Percentiles rank a stretch among this genome's conserved stretches.
phyloP scores from a whole-genome alignment of 1,140 invertebrate genomes.

The Hylaeus anthracinus region DNA sequence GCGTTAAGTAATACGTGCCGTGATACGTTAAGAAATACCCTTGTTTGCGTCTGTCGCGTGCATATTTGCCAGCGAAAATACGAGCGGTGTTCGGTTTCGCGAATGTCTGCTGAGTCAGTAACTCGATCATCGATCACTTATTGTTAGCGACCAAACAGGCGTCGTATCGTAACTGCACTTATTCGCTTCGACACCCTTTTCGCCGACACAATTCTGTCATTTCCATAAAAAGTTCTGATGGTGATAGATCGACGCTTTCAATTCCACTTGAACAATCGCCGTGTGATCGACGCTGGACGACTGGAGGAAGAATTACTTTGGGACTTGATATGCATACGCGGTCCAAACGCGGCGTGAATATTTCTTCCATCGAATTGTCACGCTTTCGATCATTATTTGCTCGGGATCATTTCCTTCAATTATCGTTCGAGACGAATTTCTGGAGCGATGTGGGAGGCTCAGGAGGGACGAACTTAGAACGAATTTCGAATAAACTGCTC shows the following conservation, averaged over 20 bases:
- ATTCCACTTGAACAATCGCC: constrained; percentile 30
- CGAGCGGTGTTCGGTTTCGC: constrained; percentile 57
- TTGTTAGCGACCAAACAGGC: constrained; percentile 54
- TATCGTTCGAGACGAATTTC: too few species aligned
- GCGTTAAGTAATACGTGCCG: constrained; percentile 30
- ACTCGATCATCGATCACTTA: constrained; percentile 61
- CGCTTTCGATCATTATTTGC: too few species aligned
- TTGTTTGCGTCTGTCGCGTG: constrained; percentile 32
- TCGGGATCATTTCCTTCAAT: too few species aligned
- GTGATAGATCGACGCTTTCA: constrained; percentile 41
- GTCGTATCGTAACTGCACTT: constrained; percentile 57
- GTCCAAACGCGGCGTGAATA: too few species aligned
- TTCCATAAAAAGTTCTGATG: constrained; percentile 50
- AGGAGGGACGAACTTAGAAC: too few species aligned
- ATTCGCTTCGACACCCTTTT: constrained; percentile 63
- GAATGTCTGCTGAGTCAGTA: constrained; percentile 55
- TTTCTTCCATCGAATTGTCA: too few species aligned
- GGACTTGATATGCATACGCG: not conserved
- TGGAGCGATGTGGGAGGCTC: too few species aligned
- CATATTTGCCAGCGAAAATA: constrained; percentile 46
- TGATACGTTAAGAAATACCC: constrained; percentile 35
- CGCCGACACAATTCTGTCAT: constrained; percentile 59
- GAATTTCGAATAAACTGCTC: too few species aligned
- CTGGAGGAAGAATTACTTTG: not conserved
- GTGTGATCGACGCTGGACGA: not conserved